phyloP scores from a whole-genome alignment of 1,140 invertebrate genomes.

The Tetramorium parvispinum region DNA sequence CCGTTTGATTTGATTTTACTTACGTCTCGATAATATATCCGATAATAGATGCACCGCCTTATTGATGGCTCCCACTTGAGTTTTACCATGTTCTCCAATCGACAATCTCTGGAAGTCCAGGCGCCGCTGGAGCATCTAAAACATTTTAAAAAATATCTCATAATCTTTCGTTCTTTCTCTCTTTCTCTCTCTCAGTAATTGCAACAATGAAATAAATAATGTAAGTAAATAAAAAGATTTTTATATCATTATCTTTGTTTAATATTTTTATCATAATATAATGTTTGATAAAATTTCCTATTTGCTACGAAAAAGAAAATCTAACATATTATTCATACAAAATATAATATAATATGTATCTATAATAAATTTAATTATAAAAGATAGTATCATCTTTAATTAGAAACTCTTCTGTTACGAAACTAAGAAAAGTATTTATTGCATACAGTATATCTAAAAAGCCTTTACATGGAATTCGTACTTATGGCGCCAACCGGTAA shows the following conservation, averaged over 20 bases:
- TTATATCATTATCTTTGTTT: background rate
- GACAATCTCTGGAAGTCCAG: conserved; percentile 96
- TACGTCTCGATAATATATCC: conserved; percentile 98
- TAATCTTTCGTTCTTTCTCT: background rate
- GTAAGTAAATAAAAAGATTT: background rate
- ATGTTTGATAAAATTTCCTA: background rate
- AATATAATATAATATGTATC: background rate
- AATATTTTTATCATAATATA: conserved; percentile 12
- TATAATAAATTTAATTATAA: conserved; percentile 8
- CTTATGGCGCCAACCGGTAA: conserved; percentile 95
- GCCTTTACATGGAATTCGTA: conserved; percentile 98
- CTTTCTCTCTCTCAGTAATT: background rate
- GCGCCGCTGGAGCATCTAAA: conserved; percentile 93
- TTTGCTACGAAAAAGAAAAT: background rate
- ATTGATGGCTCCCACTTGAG: conserved; percentile 98
- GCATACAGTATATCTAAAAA: background rate
- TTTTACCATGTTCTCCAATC: conserved; percentile 97
- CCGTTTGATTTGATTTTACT: too few species aligned
- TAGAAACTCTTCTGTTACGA: background rate
- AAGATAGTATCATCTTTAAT: conserved; percentile 26
- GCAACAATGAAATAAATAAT: conserved; percentile 4
- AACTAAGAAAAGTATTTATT: background rate
- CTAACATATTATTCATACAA: background rate
- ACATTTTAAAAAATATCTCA: background rate
- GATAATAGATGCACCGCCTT: conserved; percentile 97